phyloP scores from a whole-genome alignment of 2,888 invertebrate genomes.

The Philonicus albiceps region DNA sequence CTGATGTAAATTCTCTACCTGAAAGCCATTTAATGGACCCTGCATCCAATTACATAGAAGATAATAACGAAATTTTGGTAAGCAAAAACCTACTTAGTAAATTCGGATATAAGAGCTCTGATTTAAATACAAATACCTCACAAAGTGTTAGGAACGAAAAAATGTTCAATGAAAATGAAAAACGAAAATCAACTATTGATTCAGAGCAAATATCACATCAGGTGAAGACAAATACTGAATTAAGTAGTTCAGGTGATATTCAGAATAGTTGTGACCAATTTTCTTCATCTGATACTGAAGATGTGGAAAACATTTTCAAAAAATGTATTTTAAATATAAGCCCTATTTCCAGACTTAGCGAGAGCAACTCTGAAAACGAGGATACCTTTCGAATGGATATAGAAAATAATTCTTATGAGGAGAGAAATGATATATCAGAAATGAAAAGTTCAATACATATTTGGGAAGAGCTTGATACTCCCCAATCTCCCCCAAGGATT shows the following conservation, averaged over 20 bases:
- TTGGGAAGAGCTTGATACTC: background rate
- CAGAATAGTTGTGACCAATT: background rate
- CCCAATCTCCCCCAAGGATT: background rate
- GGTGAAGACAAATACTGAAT: background rate
- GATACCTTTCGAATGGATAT: background rate
- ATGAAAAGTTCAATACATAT: background rate
- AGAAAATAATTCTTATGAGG: background rate
- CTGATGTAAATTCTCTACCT: background rate
- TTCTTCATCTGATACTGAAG: background rate
- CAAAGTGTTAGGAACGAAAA: background rate
- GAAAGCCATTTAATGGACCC: background rate
- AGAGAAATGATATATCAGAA: background rate
- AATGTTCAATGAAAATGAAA: background rate
- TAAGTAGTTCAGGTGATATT: background rate
- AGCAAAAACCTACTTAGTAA: background rate
- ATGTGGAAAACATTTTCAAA: background rate
- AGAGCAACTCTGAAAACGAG: background rate
- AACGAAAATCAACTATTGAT: background rate
- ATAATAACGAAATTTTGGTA: background rate
- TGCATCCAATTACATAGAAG: background rate
- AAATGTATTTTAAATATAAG: background rate
- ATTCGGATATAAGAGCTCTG: background rate
- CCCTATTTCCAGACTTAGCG: background rate
- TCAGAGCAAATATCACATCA: background rate
- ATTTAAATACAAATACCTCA: background rate